phyloP scores from a whole-genome alignment of 2,113 vertebrate genomes.

The Tenebrosternarchus preto region DNA sequence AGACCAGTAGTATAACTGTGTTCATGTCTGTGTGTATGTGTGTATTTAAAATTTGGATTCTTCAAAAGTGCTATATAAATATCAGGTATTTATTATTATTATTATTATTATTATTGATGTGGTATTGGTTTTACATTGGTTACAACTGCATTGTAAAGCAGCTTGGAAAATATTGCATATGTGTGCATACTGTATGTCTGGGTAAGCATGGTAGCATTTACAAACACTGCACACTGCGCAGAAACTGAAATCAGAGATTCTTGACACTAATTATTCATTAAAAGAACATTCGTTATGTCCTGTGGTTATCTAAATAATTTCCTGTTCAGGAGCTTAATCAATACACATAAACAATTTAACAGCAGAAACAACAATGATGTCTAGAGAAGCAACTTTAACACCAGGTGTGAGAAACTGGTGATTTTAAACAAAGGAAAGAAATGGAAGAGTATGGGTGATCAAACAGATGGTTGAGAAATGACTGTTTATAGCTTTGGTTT shows the following conservation, averaged over 20 bases:
- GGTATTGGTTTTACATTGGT: no score
- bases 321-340: constrained; percentile 9
- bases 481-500: neutral
- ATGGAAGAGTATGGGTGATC: neutral
- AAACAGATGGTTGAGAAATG: neutral
- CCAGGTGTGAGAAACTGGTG: neutral
- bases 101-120: no score
- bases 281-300: neutral
- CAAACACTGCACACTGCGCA: neutral
- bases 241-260: neutral
- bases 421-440: neutral
- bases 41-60: no score
- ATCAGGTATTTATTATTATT: no score
- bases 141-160: no score
- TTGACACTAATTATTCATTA: neutral
- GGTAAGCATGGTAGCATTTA: neutral
- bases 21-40: neutral
- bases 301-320: neutral
- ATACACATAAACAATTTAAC: constrained; percentile 5
- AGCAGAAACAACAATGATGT: neutral
- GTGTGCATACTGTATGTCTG: neutral
- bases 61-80: no score
- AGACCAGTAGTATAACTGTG: neutral
- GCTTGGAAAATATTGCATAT: neutral
- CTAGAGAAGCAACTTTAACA: neutral